Evolutionary conservation across 2,797 vertebrate genomes (phyloP).

Genomic region (Gymnoscopelus microlampas): DNA sequence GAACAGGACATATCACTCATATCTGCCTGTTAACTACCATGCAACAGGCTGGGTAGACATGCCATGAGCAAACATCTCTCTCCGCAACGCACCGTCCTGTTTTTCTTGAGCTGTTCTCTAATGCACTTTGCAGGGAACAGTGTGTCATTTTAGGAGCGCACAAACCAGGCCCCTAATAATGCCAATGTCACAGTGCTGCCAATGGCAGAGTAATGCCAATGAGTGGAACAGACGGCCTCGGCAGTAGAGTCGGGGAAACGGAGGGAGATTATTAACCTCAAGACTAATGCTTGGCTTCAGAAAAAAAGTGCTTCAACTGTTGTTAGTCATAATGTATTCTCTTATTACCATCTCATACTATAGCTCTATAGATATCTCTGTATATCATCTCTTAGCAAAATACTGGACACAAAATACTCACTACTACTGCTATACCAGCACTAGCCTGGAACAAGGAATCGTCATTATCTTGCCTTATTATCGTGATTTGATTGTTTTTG

Average conservation of each 20-base stretch:
- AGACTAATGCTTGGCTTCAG: slow-evolving; percentile 76
- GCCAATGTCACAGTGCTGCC: slow-evolving; percentile 74
- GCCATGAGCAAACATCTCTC: slow-evolving; percentile 39
- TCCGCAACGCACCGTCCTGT: slow-evolving; percentile 26
- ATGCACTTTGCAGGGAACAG: slow-evolving; percentile 36
- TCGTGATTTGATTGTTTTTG: slow-evolving; percentile 32
- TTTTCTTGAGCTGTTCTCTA: slow-evolving; percentile 26
- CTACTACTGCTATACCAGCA: slow-evolving; percentile 76
- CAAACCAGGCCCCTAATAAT: slow-evolving; percentile 50
- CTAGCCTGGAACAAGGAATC: slow-evolving; percentile 70
- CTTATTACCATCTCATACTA: slow-evolving; percentile 71
- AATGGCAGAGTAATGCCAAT: slow-evolving; percentile 68
- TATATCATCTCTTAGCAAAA: slow-evolving; percentile 81
- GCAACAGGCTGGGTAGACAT: slow-evolving; percentile 53
- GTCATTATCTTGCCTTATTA: slow-evolving; percentile 67
- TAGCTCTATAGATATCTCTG: slow-evolving; percentile 82
- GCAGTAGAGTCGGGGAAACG: slow-evolving; percentile 67
- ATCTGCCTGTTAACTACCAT: slow-evolving; percentile 41
- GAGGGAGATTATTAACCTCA: slow-evolving; percentile 58
- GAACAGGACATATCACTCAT: slow-evolving; percentile 48
- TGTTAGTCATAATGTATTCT: slow-evolving; percentile 78
- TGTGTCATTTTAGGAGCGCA: slow-evolving; percentile 36
- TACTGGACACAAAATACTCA: slow-evolving; percentile 81
- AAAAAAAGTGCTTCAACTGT: slow-evolving; percentile 83
- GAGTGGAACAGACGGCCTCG: slow-evolving; percentile 65